A percentile compares a stretch with the other conserved stretches of the same genome.
These are phyloP conservation scores for Mormyrus iriodes DNA, from an alignment of 2,113 vertebrate genomes.

Conservation along the genomic window DNA sequence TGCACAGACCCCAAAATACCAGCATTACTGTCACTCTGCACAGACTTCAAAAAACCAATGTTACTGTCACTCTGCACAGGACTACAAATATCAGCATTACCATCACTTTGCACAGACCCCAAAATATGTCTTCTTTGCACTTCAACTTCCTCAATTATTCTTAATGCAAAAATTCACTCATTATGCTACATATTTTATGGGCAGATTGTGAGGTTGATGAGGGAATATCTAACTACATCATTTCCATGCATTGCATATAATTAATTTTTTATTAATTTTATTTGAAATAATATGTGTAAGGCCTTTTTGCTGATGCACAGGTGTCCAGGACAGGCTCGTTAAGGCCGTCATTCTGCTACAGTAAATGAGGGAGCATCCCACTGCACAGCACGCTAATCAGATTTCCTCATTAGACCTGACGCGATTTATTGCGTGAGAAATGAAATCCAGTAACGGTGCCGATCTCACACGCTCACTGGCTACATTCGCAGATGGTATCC, in stretches of 20 bases:
- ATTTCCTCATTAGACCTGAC: not conserved
- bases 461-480: not conserved
- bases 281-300: not conserved
- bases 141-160: not conserved
- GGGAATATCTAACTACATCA: not conserved
- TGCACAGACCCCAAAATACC: not conserved
- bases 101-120: not conserved
- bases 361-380: not conserved
- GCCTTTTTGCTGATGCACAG: not conserved
- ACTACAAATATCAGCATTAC: not conserved
- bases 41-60: no score
- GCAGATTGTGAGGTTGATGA: not conserved
- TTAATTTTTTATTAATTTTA: not conserved
- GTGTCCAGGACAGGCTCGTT: not conserved
- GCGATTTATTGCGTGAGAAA: not conserved
- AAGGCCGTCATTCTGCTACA: not conserved
- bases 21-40: not conserved
- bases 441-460: not conserved
- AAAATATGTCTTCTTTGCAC: not conserved
- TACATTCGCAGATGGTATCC: slow-evolving; percentile 1
- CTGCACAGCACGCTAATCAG: not conserved
- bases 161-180: not conserved
- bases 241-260: not conserved
- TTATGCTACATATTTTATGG: not conserved
- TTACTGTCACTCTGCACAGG: no score